phyloP scores from a whole-genome alignment of 2,113 vertebrate species.

The Heloderma charlesbogerti region DNA sequence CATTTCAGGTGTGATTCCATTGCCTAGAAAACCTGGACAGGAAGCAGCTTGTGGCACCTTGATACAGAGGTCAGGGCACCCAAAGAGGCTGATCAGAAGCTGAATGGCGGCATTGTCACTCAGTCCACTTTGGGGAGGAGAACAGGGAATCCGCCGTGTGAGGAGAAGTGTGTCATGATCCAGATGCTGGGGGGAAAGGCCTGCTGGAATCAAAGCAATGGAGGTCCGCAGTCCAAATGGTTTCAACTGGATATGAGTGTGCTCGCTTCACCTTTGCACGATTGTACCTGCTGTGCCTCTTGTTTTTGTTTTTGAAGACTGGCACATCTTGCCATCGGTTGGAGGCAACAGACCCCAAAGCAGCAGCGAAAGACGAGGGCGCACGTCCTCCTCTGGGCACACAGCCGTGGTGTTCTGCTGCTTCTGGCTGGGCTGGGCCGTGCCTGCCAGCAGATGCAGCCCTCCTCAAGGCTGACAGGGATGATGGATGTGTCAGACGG shows the following conservation, averaged over 20 bases:
- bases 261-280: background rate
- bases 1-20: background rate
- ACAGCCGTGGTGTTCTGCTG: background rate
- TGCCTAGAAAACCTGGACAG: background rate
- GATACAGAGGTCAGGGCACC: background rate
- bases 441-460: background rate
- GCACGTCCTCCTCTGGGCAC: no score
- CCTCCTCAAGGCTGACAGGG: background rate
- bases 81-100: background rate
- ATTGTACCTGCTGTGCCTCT: background rate
- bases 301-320: background rate
- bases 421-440: accelerated
- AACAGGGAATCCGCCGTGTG: no score
- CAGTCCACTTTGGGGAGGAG: background rate
- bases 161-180: background rate
- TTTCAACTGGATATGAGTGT: background rate
- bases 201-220: background rate
- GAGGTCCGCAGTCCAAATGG: background rate
- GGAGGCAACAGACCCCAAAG: background rate
- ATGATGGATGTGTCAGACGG: constrained; percentile 8
- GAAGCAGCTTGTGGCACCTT: no score
- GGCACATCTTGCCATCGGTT: background rate
- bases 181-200: background rate
- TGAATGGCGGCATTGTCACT: background rate
- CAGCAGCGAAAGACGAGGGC: background rate